Evolutionary conservation across 2,113 vertebrate genomes (phyloP), one percentile per base, ranked within the genome.

Genomic region (Platichthys flesus): DNA sequence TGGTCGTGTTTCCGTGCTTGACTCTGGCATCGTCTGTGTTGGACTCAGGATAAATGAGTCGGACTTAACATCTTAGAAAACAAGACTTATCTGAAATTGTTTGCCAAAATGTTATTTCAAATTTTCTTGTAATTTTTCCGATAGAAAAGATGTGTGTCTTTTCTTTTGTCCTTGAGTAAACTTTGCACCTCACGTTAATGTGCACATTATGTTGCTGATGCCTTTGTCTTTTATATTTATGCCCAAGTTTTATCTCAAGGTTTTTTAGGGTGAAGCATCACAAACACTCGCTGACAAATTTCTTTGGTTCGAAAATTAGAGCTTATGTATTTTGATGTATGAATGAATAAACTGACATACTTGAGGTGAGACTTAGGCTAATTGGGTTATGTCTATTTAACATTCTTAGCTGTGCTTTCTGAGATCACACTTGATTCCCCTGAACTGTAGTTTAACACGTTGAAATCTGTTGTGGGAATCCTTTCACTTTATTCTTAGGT

Each of bases 1-100:
- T 69, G 58, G 73, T 80, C 74, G 85, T 75, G 78, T 91, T 74
- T 71, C 67, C 64, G 58, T 85, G 73, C 56, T 74, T 20, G 63
- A 71, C 74, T 64, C 61, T 63, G 56, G 67, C 57, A 24, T 55
- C 55, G 51, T 21, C 59, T 57, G 35, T 78, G 49, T 49, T 55
- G 9, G 51, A 69, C 26, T 59, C 58, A 37, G 14, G 3, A 21
- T 21, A 18, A 49, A 49, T 15, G 45, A 49, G 45, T 82, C 24
- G 12, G 45, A 45, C 37, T 55, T 68, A n/a, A n/a, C 40, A 12
- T 42, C 40, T 56, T 24, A 56, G 8, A 23, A 56, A 12, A 20
- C 2, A 3, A 6, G 20, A 55, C 20, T 54, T 1, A 67, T n/a
- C 16, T n/a, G 62, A 20, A 66, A 18, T 49, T 35, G 26, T 67